Evolutionary conservation across 1,140 invertebrate species (phyloP).

Genomic region (Dinothrombium tinctorium): DNA sequence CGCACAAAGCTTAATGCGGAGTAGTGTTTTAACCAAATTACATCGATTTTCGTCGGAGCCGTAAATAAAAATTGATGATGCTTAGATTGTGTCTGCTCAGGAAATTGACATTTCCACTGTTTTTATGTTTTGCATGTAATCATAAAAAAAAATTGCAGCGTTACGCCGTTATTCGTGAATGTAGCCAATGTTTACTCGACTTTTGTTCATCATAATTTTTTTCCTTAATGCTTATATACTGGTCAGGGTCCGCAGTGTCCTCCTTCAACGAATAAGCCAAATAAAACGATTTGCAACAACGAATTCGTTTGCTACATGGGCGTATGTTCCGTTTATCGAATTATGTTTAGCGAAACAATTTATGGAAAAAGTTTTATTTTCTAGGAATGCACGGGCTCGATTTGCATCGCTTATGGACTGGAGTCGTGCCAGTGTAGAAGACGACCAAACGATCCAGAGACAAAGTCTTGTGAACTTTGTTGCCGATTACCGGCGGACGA

Average conservation of each 20-base stretch:
- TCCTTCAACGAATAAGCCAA: slow-evolving; percentile 67
- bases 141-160: no score
- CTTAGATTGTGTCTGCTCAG: no score
- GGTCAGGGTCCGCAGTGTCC: slow-evolving; percentile 59
- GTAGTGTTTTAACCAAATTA: no score
- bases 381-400: slow-evolving; percentile 70
- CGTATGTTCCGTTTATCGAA: slow-evolving; percentile 28
- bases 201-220: no score
- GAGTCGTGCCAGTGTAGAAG: slow-evolving; percentile 78
- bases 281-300: slow-evolving; percentile 77
- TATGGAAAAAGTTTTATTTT: slow-evolving; percentile 15
- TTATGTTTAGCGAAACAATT: background rate
- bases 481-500: slow-evolving; percentile 62
- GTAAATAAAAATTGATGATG: no score
- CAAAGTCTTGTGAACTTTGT: slow-evolving; percentile 67
- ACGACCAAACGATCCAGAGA: slow-evolving; percentile 42
- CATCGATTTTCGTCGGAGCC: no score
- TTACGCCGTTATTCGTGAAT: no score
- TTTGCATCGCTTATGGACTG: slow-evolving; percentile 72
- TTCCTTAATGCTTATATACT: slow-evolving; percentile 15
- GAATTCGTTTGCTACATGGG: slow-evolving; percentile 86
- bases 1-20: no score
- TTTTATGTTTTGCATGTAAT: no score
- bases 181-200: no score
- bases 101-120: no score